Base-by-base conservation (phyloP, 2,113 vertebrate genomes). In the Psettodes erumei region DNA sequence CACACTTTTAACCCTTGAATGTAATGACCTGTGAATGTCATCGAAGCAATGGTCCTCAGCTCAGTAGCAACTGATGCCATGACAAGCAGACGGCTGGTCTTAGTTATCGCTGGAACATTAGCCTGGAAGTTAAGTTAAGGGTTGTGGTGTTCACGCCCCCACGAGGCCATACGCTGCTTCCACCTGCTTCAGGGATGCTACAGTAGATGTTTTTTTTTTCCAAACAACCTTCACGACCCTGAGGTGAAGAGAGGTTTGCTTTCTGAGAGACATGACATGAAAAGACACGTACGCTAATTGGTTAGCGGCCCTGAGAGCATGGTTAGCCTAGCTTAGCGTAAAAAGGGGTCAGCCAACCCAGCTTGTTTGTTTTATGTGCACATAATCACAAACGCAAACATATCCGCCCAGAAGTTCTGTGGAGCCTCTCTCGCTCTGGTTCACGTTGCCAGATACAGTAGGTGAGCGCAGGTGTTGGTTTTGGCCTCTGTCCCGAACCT, bases 1-100 rank as follows among this genome's bases (percentile, higher is more conserved):
- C n/a, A n/a, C n/a, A n/a, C 48, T n/a, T 3, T 3, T 30, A n/a
- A 13, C 5, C 13, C 37, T 64, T 58, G 25, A 23, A 51, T 48
- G 54, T 21, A 48, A 13, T 42, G 35, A 53, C 55, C 54, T 75
- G 61, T 37, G 16, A 81, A 43, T 50, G 18, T 48, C 42, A 69
- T 55, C 25, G 38, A 43, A 32, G 45, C 10, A 10, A 63, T 35
- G 43, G 16, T 68, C 13, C n/a, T 15, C 33, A 45, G 10, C 65
- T 65, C 33, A 21, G 28, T 33, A 33, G 16, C 16, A 8, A 42
- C 47, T 42, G 21, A 54, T n/a, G 42, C 42, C 30, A 19, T 28
- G 40, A 19, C 45, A 25, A 6, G 19, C 38, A 58, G 38, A 47
- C 19, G 2, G 27, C 9, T 8, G 27, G 18, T 27, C 27, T 40